Evolutionary conservation across 2,113 vertebrate species (phyloP), one percentile per base, ranked within the genome.

Genomic region (Mesocricetus auratus): DNA sequence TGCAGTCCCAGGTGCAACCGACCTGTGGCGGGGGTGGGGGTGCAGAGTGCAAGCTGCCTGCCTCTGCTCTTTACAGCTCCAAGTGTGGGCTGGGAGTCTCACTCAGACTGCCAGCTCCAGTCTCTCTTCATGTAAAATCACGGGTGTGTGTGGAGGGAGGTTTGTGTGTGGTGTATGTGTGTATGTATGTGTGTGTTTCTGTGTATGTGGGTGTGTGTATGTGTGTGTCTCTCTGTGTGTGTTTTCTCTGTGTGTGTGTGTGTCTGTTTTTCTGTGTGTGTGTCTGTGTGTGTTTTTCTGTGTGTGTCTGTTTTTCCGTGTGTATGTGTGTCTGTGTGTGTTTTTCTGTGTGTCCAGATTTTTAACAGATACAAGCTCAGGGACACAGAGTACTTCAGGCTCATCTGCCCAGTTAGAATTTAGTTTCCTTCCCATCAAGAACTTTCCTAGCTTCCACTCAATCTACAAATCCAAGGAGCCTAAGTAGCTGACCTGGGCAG

Each of bases 1-100:
- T 74, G 33, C 17, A 19, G 33, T 86, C 93, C 93, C 98, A 98
- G 98, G 98, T 99, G 98, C 97, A 97, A 97, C 95, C 11, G 90
- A 87, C 92, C 96, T 82, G 96, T 77, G 17, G 90, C 95, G 8
- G 47, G 47, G 47, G 47, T 5, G 94, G 56, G 56, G 2, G 94
- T 5, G 83, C 19, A 87, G 89, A 62, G 42, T 88, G 97, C 92
- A 88, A 97, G 97, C 17, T 68, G 42, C 31, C 62, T 86, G 96
- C 87, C 33, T 86, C 82, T 62, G 58, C 4, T 95, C 78, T 96
- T 11, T 69, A 21, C 29, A 3, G 42, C 86, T 69, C 58, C 60
- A 62, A 15, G 58, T 31, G 24, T 42, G 21, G 9, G 7, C 13
- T 0, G 29, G 5, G 36, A 22, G 94, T 33, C 75, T 94, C 60